Evolutionary conservation across 2,797 vertebrate genomes (phyloP), one percentile per base, ranked within the genome.

Genomic region (Hippoglossus hippoglossus): DNA sequence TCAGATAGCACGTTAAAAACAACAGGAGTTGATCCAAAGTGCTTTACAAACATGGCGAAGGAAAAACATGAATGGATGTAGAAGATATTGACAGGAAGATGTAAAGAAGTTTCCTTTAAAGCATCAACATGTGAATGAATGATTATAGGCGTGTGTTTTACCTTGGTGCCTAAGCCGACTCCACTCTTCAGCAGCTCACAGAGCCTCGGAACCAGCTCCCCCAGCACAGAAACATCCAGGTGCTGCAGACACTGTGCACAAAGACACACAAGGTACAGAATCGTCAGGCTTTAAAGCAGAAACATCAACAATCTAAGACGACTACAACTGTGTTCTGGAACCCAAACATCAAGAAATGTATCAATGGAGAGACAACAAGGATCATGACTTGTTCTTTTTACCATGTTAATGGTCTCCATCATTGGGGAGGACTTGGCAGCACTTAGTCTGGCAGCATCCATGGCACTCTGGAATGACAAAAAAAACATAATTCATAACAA

Each of bases 321-420:
- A 39, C 1, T 34, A 2, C 1, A 9, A 9, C 13, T 12, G 51
- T 26, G 12, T 6, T 19, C 10, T 64, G 62, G 39, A 67, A 1
- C n/a, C 6, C 1, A 31, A 49, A 24, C 4, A 4, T 51, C 6
- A 61, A 46, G 3, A 5, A 28, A 57, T 63, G 10, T 24, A 62
- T 10, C 4, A 55, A 39, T 2, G 6, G 0, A 62, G 4, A 36
- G 13, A 25, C 1, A 52, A 22, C 5, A 44, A n/a, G 9, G 12
- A 50, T 8, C 8, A 36, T 10, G 16, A 25, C 2, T 1, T 21
- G 19, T 4, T 13, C 15, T 62, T 64, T 55, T 73, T 91, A 98
- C 98, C 97, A 98, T 98, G 89, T 99, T 99, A 79, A 99, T 92
- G 0, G 98, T 99, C 92, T 99, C 98, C 98, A 99, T 99, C 98